phyloP scores from a whole-genome alignment of 2,888 invertebrate species.

The Pteria penguin region DNA sequence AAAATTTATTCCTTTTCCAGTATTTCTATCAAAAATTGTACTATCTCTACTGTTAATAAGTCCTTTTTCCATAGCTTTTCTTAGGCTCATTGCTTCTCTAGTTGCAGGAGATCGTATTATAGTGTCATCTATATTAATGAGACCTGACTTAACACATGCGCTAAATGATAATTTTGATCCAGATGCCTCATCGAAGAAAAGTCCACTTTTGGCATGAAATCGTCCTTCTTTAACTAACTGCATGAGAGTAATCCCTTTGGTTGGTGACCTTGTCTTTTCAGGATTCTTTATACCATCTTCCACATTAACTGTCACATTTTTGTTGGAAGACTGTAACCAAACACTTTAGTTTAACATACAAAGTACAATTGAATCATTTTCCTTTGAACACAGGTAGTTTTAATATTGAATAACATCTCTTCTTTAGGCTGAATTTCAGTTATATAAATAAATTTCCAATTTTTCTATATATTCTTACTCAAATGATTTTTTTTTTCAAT shows the following conservation, averaged over 20 bases:
- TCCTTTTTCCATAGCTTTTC: conserved; percentile 68
- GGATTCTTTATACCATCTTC: neutral
- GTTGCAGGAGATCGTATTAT: conserved; percentile 41
- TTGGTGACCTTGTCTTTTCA: neutral
- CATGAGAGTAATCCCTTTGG: conserved; percentile 24
- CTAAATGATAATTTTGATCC: conserved; percentile 84
- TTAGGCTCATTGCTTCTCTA: conserved; percentile 61
- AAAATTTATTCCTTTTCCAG: conserved; percentile 21
- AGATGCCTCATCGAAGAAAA: conserved; percentile 66
- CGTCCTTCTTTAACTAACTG: conserved; percentile 72
- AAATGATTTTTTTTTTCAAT: no score
- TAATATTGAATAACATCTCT: no score
- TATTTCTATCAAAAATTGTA: conserved; percentile 22
- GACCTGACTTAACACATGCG: conserved; percentile 82
- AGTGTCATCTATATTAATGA: conserved; percentile 63
- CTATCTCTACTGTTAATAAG: conserved; percentile 44
- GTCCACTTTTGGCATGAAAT: conserved; percentile 78
- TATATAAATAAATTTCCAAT: no score
- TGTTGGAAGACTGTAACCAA: neutral
- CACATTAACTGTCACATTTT: neutral
- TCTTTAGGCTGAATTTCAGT: no score
- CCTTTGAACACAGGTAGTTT: no score
- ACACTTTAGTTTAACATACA: neutral
- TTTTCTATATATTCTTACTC: no score
- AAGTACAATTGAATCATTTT: no score